Evolutionary conservation across 2,797 vertebrate genomes (phyloP).

Genomic region (Eulemur mongoz): DNA sequence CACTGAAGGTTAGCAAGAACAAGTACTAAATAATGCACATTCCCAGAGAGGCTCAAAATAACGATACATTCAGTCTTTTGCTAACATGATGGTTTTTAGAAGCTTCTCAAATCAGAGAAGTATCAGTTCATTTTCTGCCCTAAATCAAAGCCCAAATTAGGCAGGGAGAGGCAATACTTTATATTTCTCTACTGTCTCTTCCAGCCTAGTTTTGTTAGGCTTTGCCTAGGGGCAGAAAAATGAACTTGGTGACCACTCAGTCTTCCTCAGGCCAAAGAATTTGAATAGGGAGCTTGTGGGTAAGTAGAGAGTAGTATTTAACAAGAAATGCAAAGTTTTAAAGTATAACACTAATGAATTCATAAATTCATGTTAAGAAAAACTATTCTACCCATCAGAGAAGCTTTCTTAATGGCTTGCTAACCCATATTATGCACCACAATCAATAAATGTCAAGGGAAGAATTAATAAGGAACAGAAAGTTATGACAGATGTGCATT

Average conservation of each 20-base stretch:
- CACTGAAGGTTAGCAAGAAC: neutral
- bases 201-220: neutral
- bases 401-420: neutral
- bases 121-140: neutral
- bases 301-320: neutral
- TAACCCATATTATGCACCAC: neutral
- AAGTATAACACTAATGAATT: neutral
- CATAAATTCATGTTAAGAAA: neutral
- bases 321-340: neutral
- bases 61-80: neutral
- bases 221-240: neutral
- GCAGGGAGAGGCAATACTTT: neutral
- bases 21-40: neutral
- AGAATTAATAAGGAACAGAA: slow-evolving; percentile 41
- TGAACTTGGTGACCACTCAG: neutral
- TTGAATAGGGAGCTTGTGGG: neutral
- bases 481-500: neutral
- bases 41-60: neutral
- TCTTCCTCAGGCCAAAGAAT: neutral
- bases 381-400: neutral
- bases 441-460: slow-evolving; percentile 4
- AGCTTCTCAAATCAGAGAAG: neutral
- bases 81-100: neutral
- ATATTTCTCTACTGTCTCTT: neutral
- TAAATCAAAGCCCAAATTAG: neutral